Evolutionary conservation across 2,113 vertebrate species (phyloP).

Genomic region (Gymnobelideus leadbeateri): DNA sequence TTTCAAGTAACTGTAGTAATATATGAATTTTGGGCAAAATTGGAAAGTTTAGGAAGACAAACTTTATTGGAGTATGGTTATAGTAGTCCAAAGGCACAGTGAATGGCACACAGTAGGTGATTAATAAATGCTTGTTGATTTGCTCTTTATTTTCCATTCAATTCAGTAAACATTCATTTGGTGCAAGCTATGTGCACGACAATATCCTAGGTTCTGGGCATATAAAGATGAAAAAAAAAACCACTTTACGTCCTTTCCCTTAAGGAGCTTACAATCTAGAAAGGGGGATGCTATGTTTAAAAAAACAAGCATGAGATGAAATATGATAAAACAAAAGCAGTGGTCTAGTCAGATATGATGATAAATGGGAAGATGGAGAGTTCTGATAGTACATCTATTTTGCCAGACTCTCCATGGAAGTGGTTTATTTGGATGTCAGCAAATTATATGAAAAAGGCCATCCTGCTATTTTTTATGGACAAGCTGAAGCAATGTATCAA

Average conservation of each 20-base stretch:
- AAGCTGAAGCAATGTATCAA: neutral
- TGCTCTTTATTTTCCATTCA: neutral
- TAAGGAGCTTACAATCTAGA: neutral
- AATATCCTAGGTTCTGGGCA: neutral
- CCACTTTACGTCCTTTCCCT: neutral
- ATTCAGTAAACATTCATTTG: neutral
- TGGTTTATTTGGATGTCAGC: neutral
- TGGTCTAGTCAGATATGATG: neutral
- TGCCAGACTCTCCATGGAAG: neutral
- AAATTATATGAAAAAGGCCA: neutral
- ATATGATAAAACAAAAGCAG: neutral
- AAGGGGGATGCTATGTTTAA: neutral
- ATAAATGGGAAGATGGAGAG: neutral
- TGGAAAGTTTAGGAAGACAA: slow-evolving; percentile 6
- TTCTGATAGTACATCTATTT: neutral
- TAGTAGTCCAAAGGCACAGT: neutral
- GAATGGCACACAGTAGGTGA: neutral
- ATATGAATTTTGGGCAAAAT: neutral
- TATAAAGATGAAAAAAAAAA: neutral
- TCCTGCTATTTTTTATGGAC: neutral
- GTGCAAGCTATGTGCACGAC: neutral
- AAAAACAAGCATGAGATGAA: neutral
- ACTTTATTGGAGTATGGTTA: neutral
- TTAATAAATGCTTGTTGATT: neutral
- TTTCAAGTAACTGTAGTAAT: neutral